phyloP scores from a whole-genome alignment of 2,113 vertebrate genomes.

The Carassius gibelio region DNA sequence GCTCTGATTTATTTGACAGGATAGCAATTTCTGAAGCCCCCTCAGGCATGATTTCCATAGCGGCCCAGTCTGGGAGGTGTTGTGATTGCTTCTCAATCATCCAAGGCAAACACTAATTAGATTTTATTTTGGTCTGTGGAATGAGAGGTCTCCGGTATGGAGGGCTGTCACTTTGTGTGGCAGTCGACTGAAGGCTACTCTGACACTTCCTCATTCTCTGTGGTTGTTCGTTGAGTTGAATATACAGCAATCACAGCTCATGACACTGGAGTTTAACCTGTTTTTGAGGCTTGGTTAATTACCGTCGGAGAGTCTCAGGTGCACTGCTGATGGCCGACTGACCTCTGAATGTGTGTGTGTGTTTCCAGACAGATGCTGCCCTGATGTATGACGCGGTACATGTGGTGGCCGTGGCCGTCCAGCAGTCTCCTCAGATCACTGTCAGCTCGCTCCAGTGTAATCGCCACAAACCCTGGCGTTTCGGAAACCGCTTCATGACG shows the following conservation, averaged over 20 bases:
- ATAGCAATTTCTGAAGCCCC: conserved; percentile 61
- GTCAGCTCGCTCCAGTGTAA: conserved; percentile 98
- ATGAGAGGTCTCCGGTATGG: conserved; percentile 63
- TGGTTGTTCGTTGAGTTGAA: conserved; percentile 5
- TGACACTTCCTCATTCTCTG: conserved; percentile 35
- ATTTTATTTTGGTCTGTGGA: conserved; percentile 67
- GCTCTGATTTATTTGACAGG: conserved; percentile 62
- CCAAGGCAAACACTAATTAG: conserved; percentile 76
- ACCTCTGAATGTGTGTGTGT: conserved; percentile 28
- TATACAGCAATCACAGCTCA: neutral
- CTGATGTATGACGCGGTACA: conserved; percentile 98
- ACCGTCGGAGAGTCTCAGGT: neutral
- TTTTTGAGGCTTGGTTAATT: neutral
- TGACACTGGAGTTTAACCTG: neutral
- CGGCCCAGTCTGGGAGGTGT: conserved; percentile 66
- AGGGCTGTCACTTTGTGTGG: conserved; percentile 63
- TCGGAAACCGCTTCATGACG: conserved; percentile 94
- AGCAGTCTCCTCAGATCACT: conserved; percentile 98
- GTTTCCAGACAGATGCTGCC: conserved; percentile 91
- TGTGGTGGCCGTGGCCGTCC: conserved; percentile 94
- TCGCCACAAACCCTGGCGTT: conserved; percentile 97
- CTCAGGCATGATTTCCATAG: conserved; percentile 66
- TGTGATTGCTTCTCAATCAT: conserved; percentile 81
- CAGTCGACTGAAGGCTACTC: conserved; percentile 57
- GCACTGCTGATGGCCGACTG: conserved; percentile 1